Base-by-base conservation (phyloP, 2,797 vertebrate species). In the Pristis pectinata region DNA sequence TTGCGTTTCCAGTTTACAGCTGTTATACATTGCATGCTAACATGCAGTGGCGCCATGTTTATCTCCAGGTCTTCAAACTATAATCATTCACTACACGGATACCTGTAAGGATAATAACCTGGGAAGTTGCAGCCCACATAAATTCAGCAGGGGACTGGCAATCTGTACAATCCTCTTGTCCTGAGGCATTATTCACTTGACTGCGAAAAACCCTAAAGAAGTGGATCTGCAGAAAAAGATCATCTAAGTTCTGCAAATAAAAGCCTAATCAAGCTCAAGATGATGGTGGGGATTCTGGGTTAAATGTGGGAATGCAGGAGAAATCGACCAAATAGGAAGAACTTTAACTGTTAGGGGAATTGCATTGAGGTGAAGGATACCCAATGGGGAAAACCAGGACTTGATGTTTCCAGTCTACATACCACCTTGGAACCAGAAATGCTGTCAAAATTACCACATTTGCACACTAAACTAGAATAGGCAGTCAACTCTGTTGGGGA, bases 1-100 rank as follows among this genome's bases (percentile, higher is more conserved):
- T 93, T 76, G 44, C 24, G 34, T 94, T 94, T 49, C 70, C 72
- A 74, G 22, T 11, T 76, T 94, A 34, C 72, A 76, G 67, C 92
- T 94, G 92, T 94, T 94, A 76, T n/a, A 53, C 27, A 53, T 94
- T 49, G 70, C 92, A 94, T 17, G 92, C 37, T 94, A 94, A 74
- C 70, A 94, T 53, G 7, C 53, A 74, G 92, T n/a, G 70, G 92
- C 44, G 70, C 92, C 92, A 56, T 94, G 56, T 56, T 94, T 53
- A 94, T 94, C 70, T n/a, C 92, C 11, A 53, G 44, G 92, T 76
- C 92, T 76, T 56, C 49, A 15, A 49, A 53, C 44, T 76, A 74
- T 56, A 94, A 64, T 76, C 92, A 74, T 76, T 94, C 44, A 34
- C 70, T 53, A n/a, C 64, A 72, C 34, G 70, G 56, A 91, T 91